Conservation (phyloP, 2,797 vertebrate genomes). For the Gambelia wislizenii region DNA sequence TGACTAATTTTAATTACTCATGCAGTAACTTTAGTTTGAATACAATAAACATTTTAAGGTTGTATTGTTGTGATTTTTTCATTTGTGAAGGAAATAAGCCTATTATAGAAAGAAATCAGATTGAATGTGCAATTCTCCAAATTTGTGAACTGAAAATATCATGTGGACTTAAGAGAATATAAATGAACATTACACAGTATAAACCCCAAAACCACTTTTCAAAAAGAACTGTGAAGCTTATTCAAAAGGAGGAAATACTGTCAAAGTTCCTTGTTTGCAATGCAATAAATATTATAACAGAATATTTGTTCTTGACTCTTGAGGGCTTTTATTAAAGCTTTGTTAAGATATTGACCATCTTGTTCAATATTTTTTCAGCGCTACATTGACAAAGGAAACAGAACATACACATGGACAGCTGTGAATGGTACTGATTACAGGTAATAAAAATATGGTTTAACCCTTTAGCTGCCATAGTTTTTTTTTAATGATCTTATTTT, state of each 20-base stretch:
- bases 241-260: background rate
- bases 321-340: background rate
- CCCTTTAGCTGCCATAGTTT: background rate
- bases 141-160: slow-evolving; percentile 27
- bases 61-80: background rate
- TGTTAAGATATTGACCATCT: slow-evolving; percentile 1
- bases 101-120: background rate
- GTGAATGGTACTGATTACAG: slow-evolving; percentile 99
- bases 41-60: background rate
- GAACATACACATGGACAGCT: slow-evolving; percentile 95
- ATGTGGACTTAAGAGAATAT: background rate
- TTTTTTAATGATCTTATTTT: background rate
- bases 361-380: slow-evolving; percentile 82
- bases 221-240: background rate
- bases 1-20: too few species aligned
- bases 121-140: background rate
- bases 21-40: background rate
- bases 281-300: background rate
- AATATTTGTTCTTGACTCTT: background rate
- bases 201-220: slow-evolving; percentile 9
- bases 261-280: too few species aligned
- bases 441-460: slow-evolving; percentile 73
- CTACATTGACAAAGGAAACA: slow-evolving; percentile 94
- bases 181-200: accelerated
- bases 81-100: background rate